Evolutionary conservation across 2,113 vertebrate species (phyloP).

Genomic region (Sinocyclocheilus maitianheensis): DNA sequence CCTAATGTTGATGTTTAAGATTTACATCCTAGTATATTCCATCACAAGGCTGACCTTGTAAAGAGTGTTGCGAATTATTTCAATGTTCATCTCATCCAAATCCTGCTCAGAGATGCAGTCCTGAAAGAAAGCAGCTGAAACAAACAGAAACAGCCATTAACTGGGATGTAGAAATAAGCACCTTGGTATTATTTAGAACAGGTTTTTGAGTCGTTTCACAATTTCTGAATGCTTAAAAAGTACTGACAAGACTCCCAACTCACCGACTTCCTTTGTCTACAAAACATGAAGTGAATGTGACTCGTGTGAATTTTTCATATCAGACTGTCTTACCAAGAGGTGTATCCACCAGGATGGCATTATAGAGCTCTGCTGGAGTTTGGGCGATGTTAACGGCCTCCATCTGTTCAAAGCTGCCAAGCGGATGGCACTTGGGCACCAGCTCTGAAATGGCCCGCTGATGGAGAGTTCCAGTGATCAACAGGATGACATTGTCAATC

Average conservation of each 20-base stretch:
- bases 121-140: slow-evolving; percentile 95
- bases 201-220: background rate
- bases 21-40: background rate
- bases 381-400: slow-evolving; percentile 98
- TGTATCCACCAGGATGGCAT: slow-evolving; percentile 97
- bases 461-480: slow-evolving; percentile 96
- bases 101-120: slow-evolving; percentile 99
- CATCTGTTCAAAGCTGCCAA: slow-evolving; percentile 99
- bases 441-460: slow-evolving; percentile 94
- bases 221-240: background rate
- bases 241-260: background rate
- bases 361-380: slow-evolving; percentile 97
- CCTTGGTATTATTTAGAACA: background rate
- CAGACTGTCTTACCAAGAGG: slow-evolving; percentile 82
- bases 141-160: background rate
- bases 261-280: background rate
- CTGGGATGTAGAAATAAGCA: background rate
- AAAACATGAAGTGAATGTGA: background rate
- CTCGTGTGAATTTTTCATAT: background rate
- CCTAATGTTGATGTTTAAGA: background rate
- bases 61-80: slow-evolving; percentile 96
- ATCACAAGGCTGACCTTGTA: slow-evolving; percentile 84
- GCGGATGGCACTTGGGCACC: slow-evolving; percentile 95
- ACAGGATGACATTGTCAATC: slow-evolving; percentile 98
- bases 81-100: slow-evolving; percentile 98